Evolutionary conservation across 1,140 invertebrate genomes (phyloP), one percentile per base, ranked within the genome.

Genomic region (Diorhabda sublineata): DNA sequence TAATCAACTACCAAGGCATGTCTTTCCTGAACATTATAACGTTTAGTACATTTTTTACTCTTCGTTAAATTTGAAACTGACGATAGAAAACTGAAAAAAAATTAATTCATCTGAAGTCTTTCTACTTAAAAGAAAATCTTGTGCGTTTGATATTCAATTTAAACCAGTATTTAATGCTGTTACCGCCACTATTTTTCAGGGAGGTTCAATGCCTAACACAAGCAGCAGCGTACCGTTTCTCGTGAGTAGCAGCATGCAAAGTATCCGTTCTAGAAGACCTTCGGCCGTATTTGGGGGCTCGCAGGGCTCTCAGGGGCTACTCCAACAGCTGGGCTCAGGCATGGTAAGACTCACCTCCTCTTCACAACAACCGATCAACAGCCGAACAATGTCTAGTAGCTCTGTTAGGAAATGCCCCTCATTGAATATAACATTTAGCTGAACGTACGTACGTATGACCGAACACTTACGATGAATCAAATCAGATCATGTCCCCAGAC

Each of bases 151-250:
- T 26, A 26, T 26, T 26, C 26, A 26, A 26, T 26, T 26, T 26
- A 26, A 26, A 26, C 26, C 26, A 26, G 26, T 26, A 26, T 26
- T 26, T 26, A 26, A 26, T 26, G 26, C 26, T 26, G 26, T 26
- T 26, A 26, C 26, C 26, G 58, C 58, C 41, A 56, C 62, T 69
- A n/a, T 67, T 78, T 52, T 75, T 9, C 84, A 94, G 91, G 90
- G 91, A 76, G 90, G 91, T 71, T 92, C 90, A 63, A 91, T 94
- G 90, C 92, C 92, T 73, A 93, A 92, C 79, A 93, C 92, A 43
- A 93, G 91, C 77, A 92, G 90, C 80, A 94, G 92, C 79, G 91
- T 93, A 44, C 92, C 92, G 11, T 92, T 92, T 81, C 85, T 94
- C 77, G 83, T 93, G 70, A 91, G 89, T 67, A 89, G 90, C 58